Conservation (phyloP, 2,797 vertebrate genomes). For the Toxotes lorentzi region DNA sequence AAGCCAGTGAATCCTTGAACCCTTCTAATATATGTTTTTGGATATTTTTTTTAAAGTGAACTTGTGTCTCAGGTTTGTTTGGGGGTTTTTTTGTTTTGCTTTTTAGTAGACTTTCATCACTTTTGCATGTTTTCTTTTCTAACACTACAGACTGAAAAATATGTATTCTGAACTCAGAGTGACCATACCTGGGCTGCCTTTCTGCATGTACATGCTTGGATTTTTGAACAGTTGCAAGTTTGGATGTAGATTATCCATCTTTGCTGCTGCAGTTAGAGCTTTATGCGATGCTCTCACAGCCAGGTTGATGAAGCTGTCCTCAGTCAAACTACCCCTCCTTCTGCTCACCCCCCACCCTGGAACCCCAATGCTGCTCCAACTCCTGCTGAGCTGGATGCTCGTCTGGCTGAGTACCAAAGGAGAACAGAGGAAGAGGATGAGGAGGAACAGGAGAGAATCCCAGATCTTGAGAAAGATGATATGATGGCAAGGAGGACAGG, state of each 20-base stretch:
- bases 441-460: slow-evolving; percentile 78
- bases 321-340: slow-evolving; percentile 35
- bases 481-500: slow-evolving; percentile 89
- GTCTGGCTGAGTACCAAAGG: slow-evolving; percentile 75
- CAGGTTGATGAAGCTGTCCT: slow-evolving; percentile 63
- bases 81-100: not conserved
- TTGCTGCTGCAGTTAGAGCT: slow-evolving; percentile 56
- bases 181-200: not conserved
- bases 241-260: not conserved
- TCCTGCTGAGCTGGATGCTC: slow-evolving; percentile 75
- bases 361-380: slow-evolving; percentile 39
- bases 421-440: slow-evolving; percentile 76
- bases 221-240: slow-evolving; percentile 4
- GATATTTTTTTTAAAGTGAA: not conserved
- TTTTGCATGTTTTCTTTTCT: slow-evolving; percentile 48
- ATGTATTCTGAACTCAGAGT: not conserved
- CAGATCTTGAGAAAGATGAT: slow-evolving; percentile 89
- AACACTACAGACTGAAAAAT: not conserved
- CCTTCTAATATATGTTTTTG: not conserved
- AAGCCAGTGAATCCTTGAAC: not conserved
- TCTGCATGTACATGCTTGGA: slow-evolving; percentile 50
- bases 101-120: slow-evolving; percentile 21
- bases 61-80: not conserved
- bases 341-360: slow-evolving; percentile 33
- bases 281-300: slow-evolving; percentile 65